Conservation (phyloP, 2,113 vertebrate species). For the Daboia siamensis region DNA sequence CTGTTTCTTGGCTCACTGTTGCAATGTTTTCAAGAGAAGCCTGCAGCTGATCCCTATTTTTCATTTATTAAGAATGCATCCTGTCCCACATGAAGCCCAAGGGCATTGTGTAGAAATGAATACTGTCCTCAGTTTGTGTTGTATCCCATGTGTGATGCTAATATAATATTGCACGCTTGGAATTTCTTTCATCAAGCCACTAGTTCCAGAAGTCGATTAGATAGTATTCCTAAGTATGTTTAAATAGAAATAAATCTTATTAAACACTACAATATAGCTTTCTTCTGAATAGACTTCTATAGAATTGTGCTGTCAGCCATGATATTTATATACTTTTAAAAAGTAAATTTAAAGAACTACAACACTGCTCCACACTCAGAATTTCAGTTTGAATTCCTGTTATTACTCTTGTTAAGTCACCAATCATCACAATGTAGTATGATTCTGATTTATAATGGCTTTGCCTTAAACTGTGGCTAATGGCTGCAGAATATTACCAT, state of each 20-base stretch:
- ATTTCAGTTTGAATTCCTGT: background rate
- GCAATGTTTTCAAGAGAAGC: background rate
- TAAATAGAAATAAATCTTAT: background rate
- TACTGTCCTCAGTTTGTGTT: background rate
- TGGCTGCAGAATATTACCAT: background rate
- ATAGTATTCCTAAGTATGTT: background rate
- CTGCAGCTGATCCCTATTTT: background rate
- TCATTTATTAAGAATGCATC: background rate
- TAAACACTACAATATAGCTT: background rate
- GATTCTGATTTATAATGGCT: background rate
- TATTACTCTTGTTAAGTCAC: background rate
- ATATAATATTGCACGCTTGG: slow-evolving; percentile 1
- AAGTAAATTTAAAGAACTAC: slow-evolving; percentile 24
- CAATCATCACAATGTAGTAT: background rate
- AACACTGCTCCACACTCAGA: background rate
- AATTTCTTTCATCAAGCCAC: slow-evolving; percentile 19
- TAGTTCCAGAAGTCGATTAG: background rate
- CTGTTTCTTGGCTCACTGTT: background rate
- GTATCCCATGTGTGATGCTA: background rate
- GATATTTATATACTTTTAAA: background rate
- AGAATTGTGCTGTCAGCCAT: slow-evolving; percentile 1
- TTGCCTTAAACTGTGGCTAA: background rate
- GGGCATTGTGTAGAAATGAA: background rate
- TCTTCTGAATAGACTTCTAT: background rate
- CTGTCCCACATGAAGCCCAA: background rate